Evolutionary conservation across 1,140 invertebrate genomes (phyloP).

Genomic region (Stenopsyche tienmushanensis): DNA sequence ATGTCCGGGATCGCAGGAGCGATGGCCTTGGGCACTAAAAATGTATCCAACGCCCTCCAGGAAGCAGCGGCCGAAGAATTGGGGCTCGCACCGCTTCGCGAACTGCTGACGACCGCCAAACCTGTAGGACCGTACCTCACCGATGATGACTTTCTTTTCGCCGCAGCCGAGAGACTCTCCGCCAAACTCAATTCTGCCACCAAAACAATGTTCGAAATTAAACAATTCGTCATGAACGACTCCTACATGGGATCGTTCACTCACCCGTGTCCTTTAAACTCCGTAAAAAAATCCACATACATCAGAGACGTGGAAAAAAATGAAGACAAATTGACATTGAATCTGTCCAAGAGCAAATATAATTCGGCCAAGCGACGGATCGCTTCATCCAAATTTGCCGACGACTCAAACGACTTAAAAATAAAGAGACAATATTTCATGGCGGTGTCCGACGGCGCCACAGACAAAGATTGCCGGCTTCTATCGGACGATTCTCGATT

Average conservation of each 20-base stretch:
- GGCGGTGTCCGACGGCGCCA: slow-evolving; percentile 52
- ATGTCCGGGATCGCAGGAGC: slow-evolving; percentile 40
- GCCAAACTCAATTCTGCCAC: slow-evolving; percentile 20
- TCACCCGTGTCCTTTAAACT: slow-evolving; percentile 54
- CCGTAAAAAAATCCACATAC: slow-evolving; percentile 52
- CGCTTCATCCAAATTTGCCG: slow-evolving; percentile 46
- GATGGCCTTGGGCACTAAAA: slow-evolving; percentile 17
- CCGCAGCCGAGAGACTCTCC: slow-evolving; percentile 20
- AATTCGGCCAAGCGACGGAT: slow-evolving; percentile 31
- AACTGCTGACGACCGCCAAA: slow-evolving; percentile 16
- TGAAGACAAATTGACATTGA: slow-evolving; percentile 42
- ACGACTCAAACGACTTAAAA: slow-evolving; percentile 52
- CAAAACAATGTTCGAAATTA: slow-evolving; percentile 16
- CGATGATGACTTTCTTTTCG: slow-evolving; percentile 24
- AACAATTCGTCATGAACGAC: slow-evolving; percentile 17
- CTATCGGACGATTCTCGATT: slow-evolving; percentile 49
- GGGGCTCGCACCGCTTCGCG: slow-evolving; percentile 17
- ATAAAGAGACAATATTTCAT: slow-evolving; percentile 54
- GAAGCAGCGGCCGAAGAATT: slow-evolving; percentile 27
- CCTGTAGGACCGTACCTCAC: not conserved
- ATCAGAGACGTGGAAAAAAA: slow-evolving; percentile 49
- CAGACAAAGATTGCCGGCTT: slow-evolving; percentile 50
- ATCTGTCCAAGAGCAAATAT: slow-evolving; percentile 27
- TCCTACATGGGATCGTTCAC: slow-evolving; percentile 47
- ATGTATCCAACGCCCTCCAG: not conserved